phyloP scores from a whole-genome alignment of 1,140 invertebrate genomes.

The Heliconius congener region DNA sequence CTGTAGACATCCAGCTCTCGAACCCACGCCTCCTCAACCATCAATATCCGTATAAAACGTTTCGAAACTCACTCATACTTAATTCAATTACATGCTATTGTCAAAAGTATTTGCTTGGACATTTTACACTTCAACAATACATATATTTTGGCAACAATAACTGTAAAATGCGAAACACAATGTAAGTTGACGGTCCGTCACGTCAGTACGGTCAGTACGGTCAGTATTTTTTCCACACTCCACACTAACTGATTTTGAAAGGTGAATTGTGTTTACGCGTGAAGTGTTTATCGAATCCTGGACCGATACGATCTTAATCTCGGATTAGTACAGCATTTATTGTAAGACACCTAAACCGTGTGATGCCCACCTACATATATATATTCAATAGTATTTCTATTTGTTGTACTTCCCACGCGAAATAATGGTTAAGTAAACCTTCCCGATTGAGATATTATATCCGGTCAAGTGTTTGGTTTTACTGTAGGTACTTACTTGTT shows the following conservation, averaged over 20 bases:
- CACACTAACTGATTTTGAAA: constrained; percentile 64
- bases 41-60: constrained; percentile 28
- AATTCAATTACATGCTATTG: constrained; percentile 73
- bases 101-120: constrained; percentile 59
- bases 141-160: constrained; percentile 78
- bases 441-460: constrained; percentile 50
- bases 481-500: neutral
- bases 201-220: constrained; percentile 33
- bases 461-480: constrained; percentile 49
- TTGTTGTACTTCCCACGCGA: constrained; percentile 61
- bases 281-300: constrained; percentile 72
- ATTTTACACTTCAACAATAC: constrained; percentile 60
- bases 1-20: constrained; percentile 1
- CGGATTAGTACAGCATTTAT: constrained; percentile 62
- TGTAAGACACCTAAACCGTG: constrained; percentile 55
- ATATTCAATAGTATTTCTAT: constrained; percentile 46
- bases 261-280: constrained; percentile 67
- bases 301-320: constrained; percentile 73
- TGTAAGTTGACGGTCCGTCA: constrained; percentile 52
- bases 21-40: constrained; percentile 23
- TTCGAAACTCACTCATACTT: constrained; percentile 41
- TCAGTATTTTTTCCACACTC: constrained; percentile 63
- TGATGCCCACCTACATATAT: constrained; percentile 59
- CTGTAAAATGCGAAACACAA: constrained; percentile 58
- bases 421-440: constrained; percentile 49